phyloP scores from a whole-genome alignment of 2,113 vertebrate genomes.

The Toxotes jaculatrix region DNA sequence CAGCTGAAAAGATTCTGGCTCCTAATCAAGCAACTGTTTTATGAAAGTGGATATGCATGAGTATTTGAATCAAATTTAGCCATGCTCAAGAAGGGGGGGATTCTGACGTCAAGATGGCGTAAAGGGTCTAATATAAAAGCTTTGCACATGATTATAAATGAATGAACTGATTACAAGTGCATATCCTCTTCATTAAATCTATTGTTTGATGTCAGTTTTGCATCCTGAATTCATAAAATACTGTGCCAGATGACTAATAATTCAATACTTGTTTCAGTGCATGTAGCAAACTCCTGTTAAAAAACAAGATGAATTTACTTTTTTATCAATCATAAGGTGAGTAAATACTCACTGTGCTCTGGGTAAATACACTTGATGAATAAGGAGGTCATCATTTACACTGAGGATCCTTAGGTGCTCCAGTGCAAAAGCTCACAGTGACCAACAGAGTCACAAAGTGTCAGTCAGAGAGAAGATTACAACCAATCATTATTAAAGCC shows the following conservation, averaged over 20 bases:
- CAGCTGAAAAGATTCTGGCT: slow-evolving; percentile 15
- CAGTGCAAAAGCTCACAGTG: slow-evolving; percentile 36
- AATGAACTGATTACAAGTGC: background rate
- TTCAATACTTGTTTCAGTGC: background rate
- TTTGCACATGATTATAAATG: background rate
- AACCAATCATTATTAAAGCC: slow-evolving; percentile 86
- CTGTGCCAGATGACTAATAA: background rate
- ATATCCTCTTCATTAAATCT: background rate
- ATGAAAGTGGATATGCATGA: slow-evolving; percentile 16
- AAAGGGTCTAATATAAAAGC: slow-evolving; percentile 17
- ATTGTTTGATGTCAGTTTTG: background rate
- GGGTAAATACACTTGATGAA: background rate
- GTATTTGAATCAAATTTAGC: slow-evolving; percentile 14
- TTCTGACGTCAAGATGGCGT: background rate
- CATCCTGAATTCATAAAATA: background rate
- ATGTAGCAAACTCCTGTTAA: background rate
- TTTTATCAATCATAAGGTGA: background rate
- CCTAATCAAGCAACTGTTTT: slow-evolving; percentile 17
- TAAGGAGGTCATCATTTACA: slow-evolving; percentile 41
- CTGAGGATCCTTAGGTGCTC: slow-evolving; percentile 9
- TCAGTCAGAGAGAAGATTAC: slow-evolving; percentile 83
- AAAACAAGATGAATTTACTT: background rate
- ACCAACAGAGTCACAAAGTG: slow-evolving; percentile 38
- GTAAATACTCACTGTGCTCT: background rate
- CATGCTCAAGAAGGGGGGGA: background rate